A percentile compares a stretch with the other conserved stretches of the same genome.
Evolutionary conservation across 1,140 invertebrate genomes (phyloP).

Genomic region (Zaprionus ornatus): DNA sequence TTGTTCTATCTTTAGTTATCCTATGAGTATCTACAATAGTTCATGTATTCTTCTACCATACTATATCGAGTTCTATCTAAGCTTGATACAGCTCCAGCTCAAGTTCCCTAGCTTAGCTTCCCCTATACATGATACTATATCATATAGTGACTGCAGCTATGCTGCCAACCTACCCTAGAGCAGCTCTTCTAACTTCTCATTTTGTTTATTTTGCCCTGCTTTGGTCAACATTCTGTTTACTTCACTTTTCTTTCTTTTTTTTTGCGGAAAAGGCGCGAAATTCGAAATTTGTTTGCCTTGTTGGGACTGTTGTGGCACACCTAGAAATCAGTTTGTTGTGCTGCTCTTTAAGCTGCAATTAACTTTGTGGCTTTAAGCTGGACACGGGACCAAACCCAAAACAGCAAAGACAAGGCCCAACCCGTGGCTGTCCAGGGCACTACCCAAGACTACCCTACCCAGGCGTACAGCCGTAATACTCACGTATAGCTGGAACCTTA

Average conservation of each 20-base stretch:
- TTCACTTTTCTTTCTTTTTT: not conserved
- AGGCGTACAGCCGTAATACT: not conserved
- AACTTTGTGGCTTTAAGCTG: constrained; percentile 65
- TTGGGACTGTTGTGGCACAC: constrained; percentile 38
- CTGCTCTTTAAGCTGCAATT: constrained; percentile 76
- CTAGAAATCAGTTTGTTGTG: constrained; percentile 70
- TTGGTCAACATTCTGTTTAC: constrained; percentile 51
- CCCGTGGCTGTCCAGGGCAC: not conserved
- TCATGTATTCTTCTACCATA: too few relatives aligned
- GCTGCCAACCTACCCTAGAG: not conserved
- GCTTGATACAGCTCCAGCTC: too few relatives aligned
- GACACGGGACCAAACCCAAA: constrained; percentile 38
- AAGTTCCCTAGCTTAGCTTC: too few relatives aligned
- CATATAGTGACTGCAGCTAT: not conserved
- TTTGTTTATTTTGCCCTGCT: constrained; percentile 22
- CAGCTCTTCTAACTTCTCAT: not conserved
- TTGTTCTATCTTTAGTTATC: too few relatives aligned
- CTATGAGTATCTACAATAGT: too few relatives aligned
- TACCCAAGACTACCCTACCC: not conserved
- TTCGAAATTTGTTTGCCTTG: constrained; percentile 73
- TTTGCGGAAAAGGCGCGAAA: constrained; percentile 66
- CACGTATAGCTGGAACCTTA: constrained; percentile 46
- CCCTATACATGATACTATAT: not conserved
- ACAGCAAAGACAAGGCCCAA: not conserved
- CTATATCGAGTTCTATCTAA: too few relatives aligned